Evolutionary conservation across 1,140 invertebrate genomes (phyloP), one percentile per base, ranked within the genome.

Genomic region (Pachyrhynchus sulphureomaculatus): DNA sequence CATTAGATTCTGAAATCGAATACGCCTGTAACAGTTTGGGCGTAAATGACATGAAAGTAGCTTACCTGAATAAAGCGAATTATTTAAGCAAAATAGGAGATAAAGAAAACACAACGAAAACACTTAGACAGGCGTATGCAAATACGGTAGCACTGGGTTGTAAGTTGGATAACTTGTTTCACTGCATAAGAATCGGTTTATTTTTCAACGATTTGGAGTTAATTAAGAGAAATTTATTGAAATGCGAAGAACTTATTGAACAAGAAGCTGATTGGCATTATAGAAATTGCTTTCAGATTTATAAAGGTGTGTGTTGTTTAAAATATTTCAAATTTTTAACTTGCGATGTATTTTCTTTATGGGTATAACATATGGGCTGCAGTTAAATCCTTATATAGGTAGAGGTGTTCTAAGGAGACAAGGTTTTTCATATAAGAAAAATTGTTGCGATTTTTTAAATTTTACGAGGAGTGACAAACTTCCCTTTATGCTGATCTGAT

Each of bases 221-320:
- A 26, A 68, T 69, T 15, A 39, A 36, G 21, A 48, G 24, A 13
- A 60, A 67, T 39, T 33, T 69, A 20, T 42, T 42, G 33, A 51
- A 41, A 24, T 53, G 54, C 17, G 60, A 68, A 41, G 37, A 56
- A 9, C 20, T 96, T 36, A 95, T 97, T 66, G 93, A 96, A 77
- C 92, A 97, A 80, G 96, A 95, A 62, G 96, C 96, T 26, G 96
- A 99, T 76, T 99, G 96, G 96, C 93, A 98, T 72, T 86, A 95
- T 48, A 84, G 96, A 62, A 99, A 99, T 76, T 87, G 96, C 62
- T 79, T 98, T 1, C 98, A 98, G 75, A 90, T 91, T 1, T 93
- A 93, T 75, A 88, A 92, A 80, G 97, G 94, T 42, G 85, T n/a
- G n/a, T 49, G 23, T 26, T 49, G 4, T 33, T 18, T 4, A 15